Evolutionary conservation across 2,888 invertebrate species (phyloP).

Genomic region (Tenthredo amoena): DNA sequence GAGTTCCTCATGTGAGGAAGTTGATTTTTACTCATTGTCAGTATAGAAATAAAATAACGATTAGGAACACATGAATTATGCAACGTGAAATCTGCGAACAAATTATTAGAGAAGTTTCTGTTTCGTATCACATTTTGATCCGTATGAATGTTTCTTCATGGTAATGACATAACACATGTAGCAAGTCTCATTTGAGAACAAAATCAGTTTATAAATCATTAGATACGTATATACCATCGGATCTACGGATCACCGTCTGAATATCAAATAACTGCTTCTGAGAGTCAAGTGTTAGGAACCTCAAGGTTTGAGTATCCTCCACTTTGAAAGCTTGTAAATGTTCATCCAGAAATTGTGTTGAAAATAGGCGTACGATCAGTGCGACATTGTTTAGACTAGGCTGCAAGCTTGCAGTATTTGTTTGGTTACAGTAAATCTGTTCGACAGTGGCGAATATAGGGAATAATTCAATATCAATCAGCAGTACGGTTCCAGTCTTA

Average conservation of each 20-base stretch:
- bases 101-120: background rate
- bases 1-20: too few species aligned
- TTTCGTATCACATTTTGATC: background rate
- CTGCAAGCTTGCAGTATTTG: slow-evolving; percentile 7
- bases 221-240: slow-evolving; percentile 15
- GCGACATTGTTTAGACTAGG: background rate
- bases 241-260: background rate
- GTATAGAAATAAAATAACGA: too few species aligned
- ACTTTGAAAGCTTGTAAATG: slow-evolving; percentile 25
- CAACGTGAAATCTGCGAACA: background rate
- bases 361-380: background rate
- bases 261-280: slow-evolving; percentile 1
- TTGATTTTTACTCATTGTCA: too few species aligned
- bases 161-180: background rate
- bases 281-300: background rate
- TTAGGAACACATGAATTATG: background rate
- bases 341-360: background rate
- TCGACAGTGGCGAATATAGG: background rate
- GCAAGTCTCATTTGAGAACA: background rate
- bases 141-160: background rate
- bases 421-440: background rate
- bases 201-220: slow-evolving; percentile 22
- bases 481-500: slow-evolving; percentile 6
- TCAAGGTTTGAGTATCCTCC: background rate
- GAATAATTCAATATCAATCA: background rate